Percentiles rank a stretch among this genome's conserved stretches.
Evolutionary conservation across 2,888 invertebrate species (phyloP).

Genomic region (Asteroscopus sphinx): DNA sequence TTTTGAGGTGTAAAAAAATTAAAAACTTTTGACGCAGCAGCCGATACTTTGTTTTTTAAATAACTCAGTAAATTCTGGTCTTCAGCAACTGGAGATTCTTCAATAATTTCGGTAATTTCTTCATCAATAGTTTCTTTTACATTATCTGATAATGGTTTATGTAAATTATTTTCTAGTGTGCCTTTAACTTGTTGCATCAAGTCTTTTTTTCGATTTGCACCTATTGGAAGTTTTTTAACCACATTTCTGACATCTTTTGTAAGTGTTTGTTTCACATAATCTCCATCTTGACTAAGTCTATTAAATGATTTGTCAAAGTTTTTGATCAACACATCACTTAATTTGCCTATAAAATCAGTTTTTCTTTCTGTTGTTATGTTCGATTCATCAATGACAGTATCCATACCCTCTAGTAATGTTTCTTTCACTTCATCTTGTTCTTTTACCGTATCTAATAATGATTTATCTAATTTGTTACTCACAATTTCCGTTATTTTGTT

Average conservation of each 20-base stretch:
- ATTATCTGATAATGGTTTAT: conserved; percentile 25
- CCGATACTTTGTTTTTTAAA: conserved; percentile 24
- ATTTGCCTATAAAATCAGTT: conserved; percentile 3
- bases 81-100: conserved; percentile 14
- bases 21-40: conserved; percentile 13
- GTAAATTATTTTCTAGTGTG: conserved; percentile 11
- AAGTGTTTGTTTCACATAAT: conserved; percentile 16
- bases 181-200: conserved; percentile 14
- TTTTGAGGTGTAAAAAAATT: conserved; percentile 11
- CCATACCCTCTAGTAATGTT: conserved; percentile 5
- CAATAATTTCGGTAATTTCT: conserved; percentile 24
- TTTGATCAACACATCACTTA: neutral
- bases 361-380: conserved; percentile 5
- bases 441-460: conserved; percentile 1
- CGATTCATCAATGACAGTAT: conserved; percentile 1
- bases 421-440: conserved; percentile 3
- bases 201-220: neutral
- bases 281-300: neutral
- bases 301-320: conserved; percentile 12
- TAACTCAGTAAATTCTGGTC: neutral
- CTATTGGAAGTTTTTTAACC: conserved; percentile 15
- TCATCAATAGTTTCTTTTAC: conserved; percentile 10
- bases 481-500: neutral
- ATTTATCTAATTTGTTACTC: neutral
- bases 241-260: conserved; percentile 9